Base-by-base conservation (phyloP, 2,797 vertebrate genomes). In the Scolopax bukidnonensis region DNA sequence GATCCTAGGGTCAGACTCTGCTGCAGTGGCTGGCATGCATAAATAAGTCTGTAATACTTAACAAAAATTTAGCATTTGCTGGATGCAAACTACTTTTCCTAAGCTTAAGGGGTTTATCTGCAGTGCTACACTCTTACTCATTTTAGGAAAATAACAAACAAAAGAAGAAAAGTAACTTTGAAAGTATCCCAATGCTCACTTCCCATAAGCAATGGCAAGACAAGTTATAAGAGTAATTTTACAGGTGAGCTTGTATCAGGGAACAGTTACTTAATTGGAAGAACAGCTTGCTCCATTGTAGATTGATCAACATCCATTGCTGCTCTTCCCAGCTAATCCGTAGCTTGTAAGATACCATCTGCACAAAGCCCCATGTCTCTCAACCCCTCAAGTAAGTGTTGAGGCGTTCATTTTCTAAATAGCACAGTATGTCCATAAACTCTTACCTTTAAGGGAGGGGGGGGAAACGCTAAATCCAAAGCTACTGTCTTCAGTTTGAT, bases 1-100 rank as follows among this genome's bases (percentile, higher is more conserved):
- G 9, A n/a, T 40, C 19, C 28, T 12, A 9, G 4, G 16, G 8
- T 36, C 12, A 0, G 45, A 18, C 28, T 9, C 43, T 15, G 8
- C 33, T n/a, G 54, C 0, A 0, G 12, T 43, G 11, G 12, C 33
- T 10, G 3, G 28, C 1, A 2, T 38, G 20, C 2, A 0, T 30
- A 38, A 54, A 75, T 36, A 36, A 36, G 36, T 30, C 43, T 1
- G 0, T 48, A 69, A 38, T 14, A 68, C 38, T 10, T 30, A 25
- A 23, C 36, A 60, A 30, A 73, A 77, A 33, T 5, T 16, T 43
- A 48, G 16, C 20, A 43, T 70, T 91, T 89, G 27, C 15, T 79
- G 41, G 11, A 70, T 68, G 12, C 16, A 23, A 79, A 53, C 41
- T 68, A 48, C 32, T 73, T 68, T 33, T 23, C 30, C 16, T 16